A percentile compares a stretch with the other conserved stretches of the same genome.
These are phyloP conservation scores for Troglohyphantes excavatus DNA, from an alignment of 2,888 invertebrate species.

Conservation along the genomic window DNA sequence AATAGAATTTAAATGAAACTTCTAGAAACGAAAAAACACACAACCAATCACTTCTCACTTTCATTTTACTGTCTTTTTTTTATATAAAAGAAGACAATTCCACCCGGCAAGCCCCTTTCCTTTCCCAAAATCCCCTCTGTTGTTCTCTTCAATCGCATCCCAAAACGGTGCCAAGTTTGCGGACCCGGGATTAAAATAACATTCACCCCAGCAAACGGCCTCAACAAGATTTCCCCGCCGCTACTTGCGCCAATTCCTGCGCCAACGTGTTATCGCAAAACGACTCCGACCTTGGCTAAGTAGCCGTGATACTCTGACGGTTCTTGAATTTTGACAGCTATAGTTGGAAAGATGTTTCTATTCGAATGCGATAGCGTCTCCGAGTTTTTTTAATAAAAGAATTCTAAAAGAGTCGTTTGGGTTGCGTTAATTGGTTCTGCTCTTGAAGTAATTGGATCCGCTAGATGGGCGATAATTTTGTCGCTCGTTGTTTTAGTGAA, in stretches of 20 bases:
- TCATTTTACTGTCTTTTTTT: too few species aligned
- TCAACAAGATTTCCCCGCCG: neutral
- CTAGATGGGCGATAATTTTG: neutral
- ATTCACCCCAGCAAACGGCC: conserved; percentile 22
- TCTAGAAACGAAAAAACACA: too few species aligned
- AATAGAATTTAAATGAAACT: too few species aligned
- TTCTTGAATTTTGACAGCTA: conserved; percentile 25
- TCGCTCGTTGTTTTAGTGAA: neutral
- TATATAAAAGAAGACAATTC: too few species aligned
- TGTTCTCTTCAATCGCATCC: too few species aligned
- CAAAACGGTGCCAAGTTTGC: conserved; percentile 65
- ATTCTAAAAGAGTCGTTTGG: too few species aligned
- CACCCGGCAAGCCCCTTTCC: too few species aligned
- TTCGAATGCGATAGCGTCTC: neutral
- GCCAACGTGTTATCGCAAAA: conserved; percentile 31
- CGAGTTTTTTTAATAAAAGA: too few species aligned
- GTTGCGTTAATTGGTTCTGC: too few species aligned
- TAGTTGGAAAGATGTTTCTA: conserved; percentile 21
- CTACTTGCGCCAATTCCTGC: conserved; percentile 31
- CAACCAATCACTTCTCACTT: too few species aligned
- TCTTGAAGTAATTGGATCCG: neutral
- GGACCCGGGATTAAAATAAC: conserved; percentile 68
- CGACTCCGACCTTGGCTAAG: conserved; percentile 49
- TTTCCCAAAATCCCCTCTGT: neutral
- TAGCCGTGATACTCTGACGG: conserved; percentile 44